Percentiles rank a stretch among this genome's conserved stretches.
These are phyloP conservation scores for Ptilodon capucinus DNA, from an alignment of 2,888 invertebrate species.

Conservation along the genomic window DNA sequence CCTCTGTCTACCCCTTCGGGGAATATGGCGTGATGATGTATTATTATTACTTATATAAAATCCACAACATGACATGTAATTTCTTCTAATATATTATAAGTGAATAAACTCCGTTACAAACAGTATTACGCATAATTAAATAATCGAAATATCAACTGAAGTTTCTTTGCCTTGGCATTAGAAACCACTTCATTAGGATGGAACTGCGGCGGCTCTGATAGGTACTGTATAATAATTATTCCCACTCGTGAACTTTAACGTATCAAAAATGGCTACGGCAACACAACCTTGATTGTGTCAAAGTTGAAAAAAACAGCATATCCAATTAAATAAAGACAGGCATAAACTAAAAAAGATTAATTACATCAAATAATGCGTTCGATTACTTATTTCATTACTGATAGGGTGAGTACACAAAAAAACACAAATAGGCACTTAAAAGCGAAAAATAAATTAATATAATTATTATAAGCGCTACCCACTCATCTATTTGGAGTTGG, in stretches of 20 bases:
- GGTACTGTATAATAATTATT: conserved; percentile 28
- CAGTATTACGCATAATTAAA: conserved; percentile 23
- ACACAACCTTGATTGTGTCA: conserved; percentile 38
- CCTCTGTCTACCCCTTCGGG: no score
- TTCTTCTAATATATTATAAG: no score
- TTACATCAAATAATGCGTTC: conserved; percentile 16
- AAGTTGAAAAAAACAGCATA: conserved; percentile 36
- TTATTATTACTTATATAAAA: no score
- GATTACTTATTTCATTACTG: no score
- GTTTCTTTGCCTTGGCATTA: conserved; percentile 39
- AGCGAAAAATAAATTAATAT: no score
- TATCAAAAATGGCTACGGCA: conserved; percentile 6
- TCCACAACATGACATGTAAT: no score
- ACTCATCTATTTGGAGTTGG: no score
- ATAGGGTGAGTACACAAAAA: no score
- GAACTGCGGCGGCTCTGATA: conserved; percentile 10
- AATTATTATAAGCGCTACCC: no score
- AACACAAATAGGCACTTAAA: no score
- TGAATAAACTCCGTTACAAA: no score
- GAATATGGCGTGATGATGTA: no score
- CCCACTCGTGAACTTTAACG: conserved; percentile 27
- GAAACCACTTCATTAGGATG: conserved; percentile 24
- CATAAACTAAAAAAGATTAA: conserved; percentile 23
- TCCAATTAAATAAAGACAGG: conserved; percentile 42
- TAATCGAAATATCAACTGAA: conserved; percentile 37